Base-by-base conservation (phyloP, 2,797 vertebrate genomes). In the Enteromius treurensis region DNA sequence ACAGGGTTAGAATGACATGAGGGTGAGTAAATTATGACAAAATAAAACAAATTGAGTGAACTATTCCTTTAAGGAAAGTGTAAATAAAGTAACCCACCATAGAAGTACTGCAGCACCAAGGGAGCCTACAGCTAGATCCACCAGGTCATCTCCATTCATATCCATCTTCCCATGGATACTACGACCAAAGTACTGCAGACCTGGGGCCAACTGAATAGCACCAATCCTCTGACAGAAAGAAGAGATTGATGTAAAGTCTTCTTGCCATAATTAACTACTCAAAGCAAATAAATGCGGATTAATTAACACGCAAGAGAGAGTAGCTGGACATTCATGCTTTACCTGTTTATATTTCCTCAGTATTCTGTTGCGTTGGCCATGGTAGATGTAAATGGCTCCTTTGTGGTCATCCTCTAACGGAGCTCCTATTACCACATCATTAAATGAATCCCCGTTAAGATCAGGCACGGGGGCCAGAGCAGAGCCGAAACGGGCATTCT, bases 401-500 rank as follows among this genome's bases (percentile, higher is more conserved):
- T 92, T 93, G 89, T 99, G 96, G 73, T 95, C 94, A 0, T 99
- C 97, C 85, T 99, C 97, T 83, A 99, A 82, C 0, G 98, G 98
- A 0, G 98, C 97, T 4, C 98, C 98, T 0, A 99, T 95, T 34
- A 97, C 97, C 60, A 99, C 89, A 83, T 99, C 98, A 0, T 96
- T 97, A 92, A 96, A 98, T 69, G 95, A 94, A 14, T 99, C 98
- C 0, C 98, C 97, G 17, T 99, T 99, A 84, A 99, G 95, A 87
- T 99, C 98, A 0, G 94, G 95, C 1, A 98, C 95, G 0, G 97
- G 95, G 0, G 96, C 95, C 0, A 99, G 95, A 40, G 97, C 95
- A 0, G 96, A 96, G 10, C 98, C 98, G 0, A 99, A 99, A 0
- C 98, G 96, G 58, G 98, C 95, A 0, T 99, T 98, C 93, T 99